Percentiles rank a stretch among this genome's conserved stretches.
phyloP scores from a whole-genome alignment of 1,140 invertebrate genomes.

The Oscheius sp. region DNA sequence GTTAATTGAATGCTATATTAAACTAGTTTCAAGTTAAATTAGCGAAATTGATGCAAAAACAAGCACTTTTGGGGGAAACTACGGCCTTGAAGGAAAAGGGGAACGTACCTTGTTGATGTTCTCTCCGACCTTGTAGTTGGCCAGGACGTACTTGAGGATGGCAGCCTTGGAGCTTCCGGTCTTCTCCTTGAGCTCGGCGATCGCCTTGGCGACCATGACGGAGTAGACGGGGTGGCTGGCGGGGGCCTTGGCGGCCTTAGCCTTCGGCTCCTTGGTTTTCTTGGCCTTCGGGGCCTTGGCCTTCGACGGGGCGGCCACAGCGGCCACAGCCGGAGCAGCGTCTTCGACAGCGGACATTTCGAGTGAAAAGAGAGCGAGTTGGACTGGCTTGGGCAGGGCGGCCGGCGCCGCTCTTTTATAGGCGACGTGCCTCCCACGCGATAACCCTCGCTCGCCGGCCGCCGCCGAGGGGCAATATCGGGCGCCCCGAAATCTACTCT shows the following conservation, averaged over 20 bases:
- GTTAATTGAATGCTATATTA: no score
- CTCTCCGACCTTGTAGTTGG: constrained; percentile 61
- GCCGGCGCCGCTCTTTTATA: no score
- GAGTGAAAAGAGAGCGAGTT: not conserved
- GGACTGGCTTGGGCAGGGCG: no score
- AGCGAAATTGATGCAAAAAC: no score
- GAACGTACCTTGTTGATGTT: constrained; percentile 40
- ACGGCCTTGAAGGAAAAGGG: no score
- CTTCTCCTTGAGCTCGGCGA: constrained; percentile 39
- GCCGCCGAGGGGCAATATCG: no score
- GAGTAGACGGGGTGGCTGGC: constrained; percentile 32
- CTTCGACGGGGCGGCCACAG: constrained; percentile 48
- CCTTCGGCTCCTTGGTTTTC: constrained; percentile 6
- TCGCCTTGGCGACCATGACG: constrained; percentile 29
- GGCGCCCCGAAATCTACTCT: no score
- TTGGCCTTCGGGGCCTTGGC: constrained; percentile 24
- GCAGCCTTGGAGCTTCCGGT: constrained; percentile 58
- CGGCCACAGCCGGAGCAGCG: constrained; percentile 24
- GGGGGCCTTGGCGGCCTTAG: constrained; percentile 13
- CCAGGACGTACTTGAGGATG: constrained; percentile 61
- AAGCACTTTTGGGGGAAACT: no score
- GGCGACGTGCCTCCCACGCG: no score
- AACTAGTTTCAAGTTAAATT: no score
- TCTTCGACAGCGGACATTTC: constrained; percentile 21
- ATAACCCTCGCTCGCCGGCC: no score